Evolutionary conservation across 2,113 vertebrate species (phyloP).

Genomic region (Eira barbara): DNA sequence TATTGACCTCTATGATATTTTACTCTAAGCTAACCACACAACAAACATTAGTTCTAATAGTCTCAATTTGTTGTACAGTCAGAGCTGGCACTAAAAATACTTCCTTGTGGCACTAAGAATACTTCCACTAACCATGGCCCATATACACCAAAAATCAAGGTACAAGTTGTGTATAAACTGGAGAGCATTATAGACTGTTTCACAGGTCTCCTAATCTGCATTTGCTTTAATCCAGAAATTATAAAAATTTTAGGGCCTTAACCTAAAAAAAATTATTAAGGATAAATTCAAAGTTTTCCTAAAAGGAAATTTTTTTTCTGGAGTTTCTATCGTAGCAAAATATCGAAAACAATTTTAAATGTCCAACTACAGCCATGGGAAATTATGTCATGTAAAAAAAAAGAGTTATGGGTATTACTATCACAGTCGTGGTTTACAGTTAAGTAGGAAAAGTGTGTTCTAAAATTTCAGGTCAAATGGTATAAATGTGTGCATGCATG

Average conservation of each 20-base stretch:
- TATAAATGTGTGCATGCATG: neutral
- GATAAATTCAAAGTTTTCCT: neutral
- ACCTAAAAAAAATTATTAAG: neutral
- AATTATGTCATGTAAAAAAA: neutral
- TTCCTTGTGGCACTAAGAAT: slow-evolving; percentile 3
- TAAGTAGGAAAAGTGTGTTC: neutral
- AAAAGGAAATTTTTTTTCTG: neutral
- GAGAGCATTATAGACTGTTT: neutral
- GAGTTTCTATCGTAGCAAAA: neutral
- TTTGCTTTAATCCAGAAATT: slow-evolving; percentile 1
- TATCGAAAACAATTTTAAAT: neutral
- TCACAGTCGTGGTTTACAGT: neutral
- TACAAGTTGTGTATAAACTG: neutral
- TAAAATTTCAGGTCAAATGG: neutral
- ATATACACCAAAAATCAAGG: neutral
- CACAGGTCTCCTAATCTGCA: neutral
- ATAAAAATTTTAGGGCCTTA: neutral
- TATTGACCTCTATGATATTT: neutral
- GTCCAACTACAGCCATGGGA: neutral
- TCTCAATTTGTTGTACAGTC: neutral
- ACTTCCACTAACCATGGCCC: neutral
- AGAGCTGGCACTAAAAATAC: slow-evolving; percentile 3
- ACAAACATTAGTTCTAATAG: neutral
- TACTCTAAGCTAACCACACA: neutral
- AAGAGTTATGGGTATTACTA: neutral